A percentile compares a stretch with the other conserved stretches of the same genome.
These are phyloP conservation scores for Hyaena hyaena DNA, from an alignment of 2,113 vertebrate genomes.

Conservation along the genomic window DNA sequence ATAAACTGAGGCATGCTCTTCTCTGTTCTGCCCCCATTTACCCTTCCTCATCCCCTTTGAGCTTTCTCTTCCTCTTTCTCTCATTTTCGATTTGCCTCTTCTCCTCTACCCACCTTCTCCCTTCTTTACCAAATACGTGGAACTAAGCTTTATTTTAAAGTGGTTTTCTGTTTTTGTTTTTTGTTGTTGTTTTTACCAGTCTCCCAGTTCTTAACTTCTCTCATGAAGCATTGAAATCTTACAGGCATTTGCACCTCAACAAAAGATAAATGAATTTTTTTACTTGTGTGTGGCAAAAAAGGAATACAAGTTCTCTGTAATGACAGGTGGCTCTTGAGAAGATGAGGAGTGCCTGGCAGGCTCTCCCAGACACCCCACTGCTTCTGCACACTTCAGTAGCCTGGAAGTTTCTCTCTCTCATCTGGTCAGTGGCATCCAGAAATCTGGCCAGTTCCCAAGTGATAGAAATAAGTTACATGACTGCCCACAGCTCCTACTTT, in stretches of 20 bases:
- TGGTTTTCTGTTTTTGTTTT: not conserved
- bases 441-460: not conserved
- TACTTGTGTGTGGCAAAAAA: not conserved
- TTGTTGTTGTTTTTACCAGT: not conserved
- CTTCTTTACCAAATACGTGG: not conserved
- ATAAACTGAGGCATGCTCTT: not conserved
- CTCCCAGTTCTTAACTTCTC: not conserved
- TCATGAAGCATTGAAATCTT: not conserved
- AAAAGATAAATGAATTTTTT: not conserved
- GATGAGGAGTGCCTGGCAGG: accelerated
- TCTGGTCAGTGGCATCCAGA: too few species aligned
- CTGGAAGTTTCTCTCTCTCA: not conserved
- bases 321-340: not conserved
- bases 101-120: not conserved
- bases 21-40: not conserved
- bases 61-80: not conserved
- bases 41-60: too few species aligned
- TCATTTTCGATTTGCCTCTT: not conserved
- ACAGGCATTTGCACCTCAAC: not conserved
- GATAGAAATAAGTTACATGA: not conserved
- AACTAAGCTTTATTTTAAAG: not conserved
- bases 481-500: not conserved
- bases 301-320: not conserved
- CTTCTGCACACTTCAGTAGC: accelerated
- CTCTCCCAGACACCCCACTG: accelerated